These are phyloP conservation scores for Fulmarus glacialis DNA, from an alignment of 2,113 vertebrate genomes.

Conservation along the genomic window DNA sequence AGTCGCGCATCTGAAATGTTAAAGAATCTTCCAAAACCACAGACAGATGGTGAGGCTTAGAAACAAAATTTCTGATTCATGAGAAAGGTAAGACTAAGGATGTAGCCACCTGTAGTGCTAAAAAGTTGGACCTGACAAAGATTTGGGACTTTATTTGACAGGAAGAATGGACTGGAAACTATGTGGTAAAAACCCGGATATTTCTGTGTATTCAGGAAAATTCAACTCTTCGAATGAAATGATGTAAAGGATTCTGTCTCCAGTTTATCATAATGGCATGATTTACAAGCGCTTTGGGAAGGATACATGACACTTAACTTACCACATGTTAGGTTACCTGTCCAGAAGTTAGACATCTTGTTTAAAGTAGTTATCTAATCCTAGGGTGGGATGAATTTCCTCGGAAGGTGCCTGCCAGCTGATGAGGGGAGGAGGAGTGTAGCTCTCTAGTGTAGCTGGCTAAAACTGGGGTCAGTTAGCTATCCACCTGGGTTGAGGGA, in stretches of 20 bases:
- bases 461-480: background rate
- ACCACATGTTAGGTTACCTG: background rate
- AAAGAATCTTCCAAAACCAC: background rate
- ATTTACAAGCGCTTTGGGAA: background rate
- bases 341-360: background rate
- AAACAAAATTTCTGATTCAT: background rate
- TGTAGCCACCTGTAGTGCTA: background rate
- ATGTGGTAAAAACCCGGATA: accelerated
- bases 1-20: background rate
- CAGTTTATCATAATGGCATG: background rate
- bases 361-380: background rate
- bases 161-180: background rate
- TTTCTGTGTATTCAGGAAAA: background rate
- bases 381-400: background rate
- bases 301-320: background rate
- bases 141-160: background rate
- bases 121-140: background rate
- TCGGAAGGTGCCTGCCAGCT: background rate
- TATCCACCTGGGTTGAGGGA: too few relatives aligned
- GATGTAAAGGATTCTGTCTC: background rate
- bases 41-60: background rate
- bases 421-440: background rate
- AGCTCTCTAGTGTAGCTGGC: background rate
- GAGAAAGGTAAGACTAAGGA: background rate
- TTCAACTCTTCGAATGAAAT: background rate